Evolutionary conservation across 2,888 invertebrate genomes (phyloP).

Genomic region (Cheilosia soror): DNA sequence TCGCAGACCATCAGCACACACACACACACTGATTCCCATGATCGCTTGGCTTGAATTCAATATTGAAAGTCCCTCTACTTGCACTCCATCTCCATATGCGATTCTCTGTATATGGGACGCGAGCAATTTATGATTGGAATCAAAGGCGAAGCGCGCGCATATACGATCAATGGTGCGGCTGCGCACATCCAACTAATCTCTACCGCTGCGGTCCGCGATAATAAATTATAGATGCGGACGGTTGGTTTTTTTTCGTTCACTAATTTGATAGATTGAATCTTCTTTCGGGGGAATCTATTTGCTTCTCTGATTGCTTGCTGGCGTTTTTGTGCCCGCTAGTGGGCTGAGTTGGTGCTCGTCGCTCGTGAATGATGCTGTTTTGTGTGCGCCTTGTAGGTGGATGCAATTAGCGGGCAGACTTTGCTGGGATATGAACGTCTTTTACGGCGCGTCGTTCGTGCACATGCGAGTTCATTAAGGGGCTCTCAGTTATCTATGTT

Average conservation of each 20-base stretch:
- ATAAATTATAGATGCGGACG: constrained; percentile 71
- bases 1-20: background rate
- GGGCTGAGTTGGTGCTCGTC: constrained; percentile 15
- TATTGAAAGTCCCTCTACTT: constrained; percentile 24
- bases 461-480: constrained; percentile 44
- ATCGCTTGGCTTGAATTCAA: constrained; percentile 33
- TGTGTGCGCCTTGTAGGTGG: constrained; percentile 54
- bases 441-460: constrained; percentile 32
- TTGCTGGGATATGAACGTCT: constrained; percentile 19
- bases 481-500: constrained; percentile 13
- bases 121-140: constrained; percentile 74
- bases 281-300: constrained; percentile 74
- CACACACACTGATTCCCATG: constrained; percentile 50
- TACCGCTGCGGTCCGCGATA: constrained; percentile 67
- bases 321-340: constrained; percentile 33
- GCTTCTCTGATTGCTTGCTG: constrained; percentile 72
- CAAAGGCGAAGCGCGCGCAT: constrained; percentile 73
- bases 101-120: constrained; percentile 62
- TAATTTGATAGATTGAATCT: constrained; percentile 76
- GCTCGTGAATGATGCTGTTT: background rate
- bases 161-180: constrained; percentile 48
- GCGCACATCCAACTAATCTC: constrained; percentile 68
- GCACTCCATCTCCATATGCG: constrained; percentile 52
- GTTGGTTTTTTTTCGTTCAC: constrained; percentile 48
- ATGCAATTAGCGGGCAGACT: constrained; percentile 66